A percentile compares a stretch with the other conserved stretches of the same genome.
Conservation (phyloP, 2,888 invertebrate species). For the Agriotes lineatus region DNA sequence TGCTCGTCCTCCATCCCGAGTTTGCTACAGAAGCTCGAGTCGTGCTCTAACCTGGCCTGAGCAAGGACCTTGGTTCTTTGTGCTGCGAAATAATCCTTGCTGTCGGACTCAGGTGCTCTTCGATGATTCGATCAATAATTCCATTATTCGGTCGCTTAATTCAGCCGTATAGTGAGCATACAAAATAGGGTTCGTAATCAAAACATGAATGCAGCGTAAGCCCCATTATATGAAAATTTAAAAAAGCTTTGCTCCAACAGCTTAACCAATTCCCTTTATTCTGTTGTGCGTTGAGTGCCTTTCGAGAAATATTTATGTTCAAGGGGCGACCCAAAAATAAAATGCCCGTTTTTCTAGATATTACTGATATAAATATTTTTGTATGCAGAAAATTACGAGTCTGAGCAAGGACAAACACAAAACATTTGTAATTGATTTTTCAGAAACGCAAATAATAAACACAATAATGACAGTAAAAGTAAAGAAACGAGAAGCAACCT, state of each 20-base stretch:
- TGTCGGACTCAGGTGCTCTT: conserved; percentile 42
- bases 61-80: conserved; percentile 25
- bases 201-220: conserved; percentile 3
- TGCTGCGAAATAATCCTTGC: conserved; percentile 37
- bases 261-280: too few relatives aligned
- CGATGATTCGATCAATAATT: conserved; percentile 41
- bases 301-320: too few relatives aligned
- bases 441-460: too few relatives aligned
- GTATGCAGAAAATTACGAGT: too few relatives aligned
- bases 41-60: conserved; percentile 25
- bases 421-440: too few relatives aligned
- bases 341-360: too few relatives aligned
- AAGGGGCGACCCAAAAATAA: too few relatives aligned
- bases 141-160: conserved; percentile 39
- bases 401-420: too few relatives aligned
- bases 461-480: too few relatives aligned
- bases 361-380: too few relatives aligned
- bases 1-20: not conserved
- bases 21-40: conserved; percentile 17
- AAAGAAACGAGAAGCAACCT: too few relatives aligned
- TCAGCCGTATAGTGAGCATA: conserved; percentile 17
- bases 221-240: not conserved
- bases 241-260: not conserved
- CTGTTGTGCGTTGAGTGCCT: too few relatives aligned
- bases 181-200: conserved; percentile 22